Conservation (phyloP, 1,140 invertebrate species). For the Gerris buenoi region DNA sequence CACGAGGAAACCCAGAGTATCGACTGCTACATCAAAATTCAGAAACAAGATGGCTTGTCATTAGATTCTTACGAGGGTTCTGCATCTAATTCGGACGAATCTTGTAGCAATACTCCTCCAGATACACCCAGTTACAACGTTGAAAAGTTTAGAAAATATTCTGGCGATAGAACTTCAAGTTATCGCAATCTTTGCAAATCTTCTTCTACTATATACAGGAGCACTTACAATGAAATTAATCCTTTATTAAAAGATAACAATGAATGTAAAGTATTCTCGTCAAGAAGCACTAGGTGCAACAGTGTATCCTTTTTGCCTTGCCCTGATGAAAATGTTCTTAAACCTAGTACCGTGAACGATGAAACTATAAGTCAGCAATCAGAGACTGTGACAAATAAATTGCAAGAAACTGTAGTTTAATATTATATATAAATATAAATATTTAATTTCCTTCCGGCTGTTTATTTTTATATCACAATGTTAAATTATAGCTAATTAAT, state of each 20-base stretch:
- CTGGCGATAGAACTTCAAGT: neutral
- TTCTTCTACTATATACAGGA: neutral
- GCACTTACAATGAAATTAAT: neutral
- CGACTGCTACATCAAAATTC: slow-evolving; percentile 36
- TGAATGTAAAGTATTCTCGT: neutral
- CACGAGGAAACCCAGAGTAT: slow-evolving; percentile 34
- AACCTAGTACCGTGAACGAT: neutral
- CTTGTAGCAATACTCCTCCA: neutral
- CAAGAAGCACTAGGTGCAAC: neutral
- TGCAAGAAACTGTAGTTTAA: slow-evolving; percentile 3
- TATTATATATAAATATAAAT: neutral
- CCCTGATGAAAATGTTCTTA: neutral
- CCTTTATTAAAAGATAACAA: slow-evolving; percentile 2
- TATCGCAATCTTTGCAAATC: neutral
- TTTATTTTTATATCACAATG: neutral
- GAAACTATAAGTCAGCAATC: neutral
- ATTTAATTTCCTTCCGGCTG: neutral
- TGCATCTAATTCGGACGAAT: neutral
- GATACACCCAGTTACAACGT: neutral
- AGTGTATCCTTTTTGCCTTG: neutral
- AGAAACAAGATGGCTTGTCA: neutral
- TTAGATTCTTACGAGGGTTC: neutral
- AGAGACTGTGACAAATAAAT: neutral
- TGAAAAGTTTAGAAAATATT: neutral
- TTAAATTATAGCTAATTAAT: neutral